These are phyloP conservation scores for Dastarcus helophoroides DNA, from an alignment of 2,888 invertebrate genomes.

Conservation along the genomic window DNA sequence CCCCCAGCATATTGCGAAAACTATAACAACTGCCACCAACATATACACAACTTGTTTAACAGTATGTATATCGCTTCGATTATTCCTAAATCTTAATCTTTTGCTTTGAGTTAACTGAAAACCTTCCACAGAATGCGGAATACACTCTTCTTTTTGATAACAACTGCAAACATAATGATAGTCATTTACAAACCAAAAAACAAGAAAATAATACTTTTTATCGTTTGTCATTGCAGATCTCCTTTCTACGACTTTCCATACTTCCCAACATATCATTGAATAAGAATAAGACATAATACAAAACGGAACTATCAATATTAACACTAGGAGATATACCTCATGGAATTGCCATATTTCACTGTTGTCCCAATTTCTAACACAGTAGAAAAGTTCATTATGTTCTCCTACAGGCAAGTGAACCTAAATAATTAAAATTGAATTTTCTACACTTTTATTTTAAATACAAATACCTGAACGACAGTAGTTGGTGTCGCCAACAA, in stretches of 20 bases:
- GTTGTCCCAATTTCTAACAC: slow-evolving; percentile 43
- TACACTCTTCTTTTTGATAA: no score
- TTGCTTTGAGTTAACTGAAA: slow-evolving; percentile 12
- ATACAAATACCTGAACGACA: slow-evolving; percentile 44
- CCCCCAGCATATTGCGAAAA: slow-evolving; percentile 61
- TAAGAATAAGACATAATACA: slow-evolving; percentile 55
- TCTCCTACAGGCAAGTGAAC: slow-evolving; percentile 27
- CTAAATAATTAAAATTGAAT: no score
- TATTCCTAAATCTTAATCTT: slow-evolving; percentile 10
- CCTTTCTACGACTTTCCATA: slow-evolving; percentile 50
- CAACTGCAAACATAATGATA: no score
- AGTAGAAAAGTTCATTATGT: slow-evolving; percentile 42
- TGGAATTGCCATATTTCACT: slow-evolving; percentile 40
- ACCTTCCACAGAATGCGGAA: slow-evolving; percentile 11
- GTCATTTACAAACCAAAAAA: no score
- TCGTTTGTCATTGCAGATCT: slow-evolving; percentile 46
- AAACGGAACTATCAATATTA: slow-evolving; percentile 51
- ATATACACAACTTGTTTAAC: slow-evolving; percentile 56
- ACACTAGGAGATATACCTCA: slow-evolving; percentile 52
- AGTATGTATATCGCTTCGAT: slow-evolving; percentile 25
- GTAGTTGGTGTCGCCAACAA: slow-evolving; percentile 49
- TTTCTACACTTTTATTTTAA: no score
- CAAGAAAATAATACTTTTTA: no score
- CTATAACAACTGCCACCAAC: slow-evolving; percentile 55
- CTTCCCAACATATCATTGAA: slow-evolving; percentile 51